Evolutionary conservation across 2,888 invertebrate species (phyloP), one percentile per base, ranked within the genome.

Genomic region (Vanessa cardui): DNA sequence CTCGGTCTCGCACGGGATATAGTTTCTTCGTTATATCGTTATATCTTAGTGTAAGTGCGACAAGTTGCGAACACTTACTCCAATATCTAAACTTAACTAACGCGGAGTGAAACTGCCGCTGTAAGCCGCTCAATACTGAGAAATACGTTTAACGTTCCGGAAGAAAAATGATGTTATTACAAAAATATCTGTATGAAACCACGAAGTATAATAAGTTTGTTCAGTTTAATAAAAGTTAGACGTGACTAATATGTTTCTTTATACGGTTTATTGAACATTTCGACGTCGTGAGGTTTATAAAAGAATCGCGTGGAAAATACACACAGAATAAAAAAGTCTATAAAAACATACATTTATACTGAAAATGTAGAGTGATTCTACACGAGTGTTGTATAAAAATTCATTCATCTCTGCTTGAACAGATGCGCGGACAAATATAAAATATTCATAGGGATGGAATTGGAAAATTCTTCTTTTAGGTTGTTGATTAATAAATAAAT

Each of bases 11-110:
- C 70, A 69, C 73, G 73, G 77, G 75, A 76, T 80, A 79, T 78
- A 80, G 81, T 83, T 81, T 81, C 82, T 81, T 83, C 83, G 82
- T 83, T 80, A 78, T 77, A 75, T 76, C 75, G 76, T 77, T 74
- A 76, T 74, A 72, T 78, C 71, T 76, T 72, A 60, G 45, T 73
- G 71, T 72, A 72, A 71, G 72, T 74, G 74, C 73, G 73, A 73
- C 69, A 74, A 73, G 66, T 72, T 68, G 64, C 65, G 59, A 73
- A 76, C 69, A 52, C 70, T 74, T 73, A 39, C 26, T 54, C 16
- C 52, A 6, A 16, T 31, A 54, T 15, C 52, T 16, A 31, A 54
- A 54, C 52, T 20, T 4, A 56, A 56, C 15, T 39, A 18, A 56
- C n/a, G 18, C 12, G 26, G 31, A 31, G 47, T 16, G 47, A 47